Conservation (phyloP, 2,113 vertebrate species). For the Sclerurus mexicanus region DNA sequence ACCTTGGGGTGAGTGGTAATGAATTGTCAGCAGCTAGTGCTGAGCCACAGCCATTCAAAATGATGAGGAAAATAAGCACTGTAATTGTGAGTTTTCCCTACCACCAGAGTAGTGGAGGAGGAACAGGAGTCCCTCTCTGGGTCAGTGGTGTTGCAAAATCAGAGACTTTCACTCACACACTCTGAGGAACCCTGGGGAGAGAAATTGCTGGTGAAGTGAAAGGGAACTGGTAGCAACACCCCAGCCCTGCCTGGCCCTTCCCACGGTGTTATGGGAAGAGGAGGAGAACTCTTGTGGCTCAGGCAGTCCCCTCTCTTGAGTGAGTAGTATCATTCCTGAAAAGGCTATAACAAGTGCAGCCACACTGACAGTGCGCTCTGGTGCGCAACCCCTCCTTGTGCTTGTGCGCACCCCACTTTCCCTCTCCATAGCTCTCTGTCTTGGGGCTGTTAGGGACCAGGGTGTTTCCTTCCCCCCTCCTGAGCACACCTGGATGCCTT, state of each 20-base stretch:
- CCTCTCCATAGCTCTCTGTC: neutral
- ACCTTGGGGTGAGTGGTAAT: neutral
- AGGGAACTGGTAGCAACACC: neutral
- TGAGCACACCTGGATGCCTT: neutral
- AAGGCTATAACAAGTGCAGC: neutral
- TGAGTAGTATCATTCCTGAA: accelerated
- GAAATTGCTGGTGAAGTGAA: neutral
- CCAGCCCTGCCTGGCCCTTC: neutral
- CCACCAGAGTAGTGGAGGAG: accelerated
- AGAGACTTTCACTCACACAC: neutral
- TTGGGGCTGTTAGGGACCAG: neutral
- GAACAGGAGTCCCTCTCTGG: neutral
- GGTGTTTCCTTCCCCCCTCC: neutral
- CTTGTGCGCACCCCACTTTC: accelerated
- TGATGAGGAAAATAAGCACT: neutral
- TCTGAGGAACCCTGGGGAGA: neutral
- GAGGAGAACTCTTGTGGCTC: accelerated
- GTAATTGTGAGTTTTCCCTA: neutral
- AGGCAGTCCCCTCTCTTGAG: neutral
- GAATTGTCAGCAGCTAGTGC: neutral
- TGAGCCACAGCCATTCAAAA: neutral
- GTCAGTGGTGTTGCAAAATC: neutral
- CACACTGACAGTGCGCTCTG: neutral
- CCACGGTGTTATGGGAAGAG: accelerated
- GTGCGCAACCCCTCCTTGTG: neutral